Conservation (phyloP, 1,140 invertebrate species). For the Chymomyza costata region DNA sequence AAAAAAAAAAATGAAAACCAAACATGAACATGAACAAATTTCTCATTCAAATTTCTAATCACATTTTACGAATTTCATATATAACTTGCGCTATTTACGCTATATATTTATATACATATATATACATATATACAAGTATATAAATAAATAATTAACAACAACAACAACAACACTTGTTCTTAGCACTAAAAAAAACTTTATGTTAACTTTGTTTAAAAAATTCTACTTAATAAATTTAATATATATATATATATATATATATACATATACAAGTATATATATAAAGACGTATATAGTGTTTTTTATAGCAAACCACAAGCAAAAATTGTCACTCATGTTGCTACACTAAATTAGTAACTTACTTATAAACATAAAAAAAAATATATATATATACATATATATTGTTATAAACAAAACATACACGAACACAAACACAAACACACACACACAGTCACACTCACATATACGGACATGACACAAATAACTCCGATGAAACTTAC, state of each 20-base stretch:
- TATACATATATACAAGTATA: slow-evolving; percentile 13
- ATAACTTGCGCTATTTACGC: slow-evolving; percentile 43
- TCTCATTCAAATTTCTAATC: slow-evolving; percentile 36
- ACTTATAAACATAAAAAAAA: slow-evolving; percentile 14
- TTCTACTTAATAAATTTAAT: slow-evolving; percentile 37
- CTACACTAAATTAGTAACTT: slow-evolving; percentile 47
- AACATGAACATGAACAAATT: slow-evolving; percentile 15
- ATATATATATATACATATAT: slow-evolving; percentile 30
- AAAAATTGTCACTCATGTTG: slow-evolving; percentile 46
- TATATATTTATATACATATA: slow-evolving; percentile 32
- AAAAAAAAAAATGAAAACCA: slow-evolving; percentile 32
- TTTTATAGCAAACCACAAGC: slow-evolving; percentile 40
- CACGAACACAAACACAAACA: slow-evolving; percentile 4
- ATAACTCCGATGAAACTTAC: neutral
- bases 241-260: slow-evolving; percentile 34
- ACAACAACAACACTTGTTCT: slow-evolving; percentile 49
- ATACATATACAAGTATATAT: slow-evolving; percentile 23
- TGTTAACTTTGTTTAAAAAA: slow-evolving; percentile 44
- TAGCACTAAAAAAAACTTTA: slow-evolving; percentile 50
- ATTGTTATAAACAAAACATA: neutral
- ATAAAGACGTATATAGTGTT: slow-evolving; percentile 47
- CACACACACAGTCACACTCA: slow-evolving; percentile 5
- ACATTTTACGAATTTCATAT: slow-evolving; percentile 58
- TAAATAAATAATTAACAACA: slow-evolving; percentile 7
- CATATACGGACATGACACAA: slow-evolving; percentile 21